A percentile compares a stretch with the other conserved stretches of the same genome.
phyloP scores from a whole-genome alignment of 2,113 vertebrate species.

The Potamarius usumacintae region DNA sequence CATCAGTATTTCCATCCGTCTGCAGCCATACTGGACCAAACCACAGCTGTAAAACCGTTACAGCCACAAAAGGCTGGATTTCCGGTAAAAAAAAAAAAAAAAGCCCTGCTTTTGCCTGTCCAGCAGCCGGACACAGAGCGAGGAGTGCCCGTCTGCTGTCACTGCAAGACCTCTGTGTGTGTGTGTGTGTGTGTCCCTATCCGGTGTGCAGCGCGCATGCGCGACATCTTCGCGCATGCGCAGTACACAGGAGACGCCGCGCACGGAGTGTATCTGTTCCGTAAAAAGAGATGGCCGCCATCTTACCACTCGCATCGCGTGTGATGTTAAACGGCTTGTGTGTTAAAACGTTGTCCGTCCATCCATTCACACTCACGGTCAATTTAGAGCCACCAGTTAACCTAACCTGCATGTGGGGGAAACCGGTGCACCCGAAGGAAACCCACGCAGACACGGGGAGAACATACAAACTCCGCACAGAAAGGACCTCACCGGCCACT shows the following conservation, averaged over 20 bases:
- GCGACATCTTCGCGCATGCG: neutral
- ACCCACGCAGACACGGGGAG: too few species aligned
- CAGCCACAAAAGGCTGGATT: slow-evolving; percentile 71
- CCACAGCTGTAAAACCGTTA: slow-evolving; percentile 69
- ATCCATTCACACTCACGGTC: too few species aligned
- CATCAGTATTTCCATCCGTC: slow-evolving; percentile 91
- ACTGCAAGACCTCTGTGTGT: neutral
- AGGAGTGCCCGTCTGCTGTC: slow-evolving; percentile 58
- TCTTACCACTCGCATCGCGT: too few species aligned
- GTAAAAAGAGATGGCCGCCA: too few species aligned
- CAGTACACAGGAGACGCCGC: neutral
- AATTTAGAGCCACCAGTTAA: too few species aligned
- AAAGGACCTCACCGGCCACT: too few species aligned
- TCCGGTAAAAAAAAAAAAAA: slow-evolving; percentile 54
- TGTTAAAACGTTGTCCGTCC: too few species aligned
- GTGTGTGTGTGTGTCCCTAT: neutral
- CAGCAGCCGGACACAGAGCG: slow-evolving; percentile 49
- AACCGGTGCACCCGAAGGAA: too few species aligned
- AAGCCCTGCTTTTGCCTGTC: slow-evolving; percentile 45
- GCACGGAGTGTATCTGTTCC: neutral
- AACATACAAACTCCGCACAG: too few species aligned
- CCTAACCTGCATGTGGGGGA: too few species aligned
- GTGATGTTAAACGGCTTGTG: too few species aligned
- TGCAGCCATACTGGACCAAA: slow-evolving; percentile 79
- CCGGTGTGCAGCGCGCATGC: slow-evolving; percentile 15